Evolutionary conservation across 2,113 vertebrate species (phyloP).

Genomic region (Parotia lawesii): DNA sequence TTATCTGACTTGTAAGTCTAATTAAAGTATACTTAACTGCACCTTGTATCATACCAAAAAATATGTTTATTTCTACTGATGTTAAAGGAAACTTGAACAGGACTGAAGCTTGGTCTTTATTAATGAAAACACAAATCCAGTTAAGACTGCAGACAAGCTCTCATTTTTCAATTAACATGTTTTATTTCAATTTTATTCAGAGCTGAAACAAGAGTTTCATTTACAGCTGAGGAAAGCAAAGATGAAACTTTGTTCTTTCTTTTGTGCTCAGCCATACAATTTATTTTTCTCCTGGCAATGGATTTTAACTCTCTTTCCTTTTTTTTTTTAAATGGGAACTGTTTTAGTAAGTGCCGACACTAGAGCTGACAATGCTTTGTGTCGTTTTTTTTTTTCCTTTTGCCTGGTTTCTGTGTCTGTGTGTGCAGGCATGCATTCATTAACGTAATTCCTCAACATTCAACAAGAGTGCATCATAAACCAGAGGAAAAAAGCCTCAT

Average conservation of each 20-base stretch:
- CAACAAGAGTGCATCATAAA: constrained; percentile 74
- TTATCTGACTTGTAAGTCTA: background rate
- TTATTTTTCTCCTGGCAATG: constrained; percentile 74
- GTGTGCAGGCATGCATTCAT: constrained; percentile 86
- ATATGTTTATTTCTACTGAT: background rate
- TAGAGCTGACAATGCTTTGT: constrained; percentile 67
- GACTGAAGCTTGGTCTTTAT: background rate
- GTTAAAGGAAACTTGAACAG: background rate
- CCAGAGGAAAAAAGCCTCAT: constrained; percentile 69
- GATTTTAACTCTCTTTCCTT: constrained; percentile 61
- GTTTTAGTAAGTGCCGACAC: constrained; percentile 65
- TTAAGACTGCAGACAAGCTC: background rate
- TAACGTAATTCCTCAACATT: constrained; percentile 77
- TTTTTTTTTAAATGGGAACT: constrained; percentile 71
- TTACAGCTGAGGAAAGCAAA: constrained; percentile 55
- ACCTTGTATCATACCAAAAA: background rate
- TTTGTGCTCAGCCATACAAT: constrained; percentile 58
- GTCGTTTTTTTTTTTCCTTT: constrained; percentile 40
- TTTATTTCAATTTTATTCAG: constrained; percentile 43
- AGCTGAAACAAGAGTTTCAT: constrained; percentile 49
- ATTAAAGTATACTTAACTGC: background rate
- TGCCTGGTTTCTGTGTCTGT: constrained; percentile 76
- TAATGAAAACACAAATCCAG: background rate
- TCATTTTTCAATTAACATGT: constrained; percentile 43
- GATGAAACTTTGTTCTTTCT: constrained; percentile 68